These are phyloP conservation scores for Phalanger gymnotis DNA, from an alignment of 2,797 vertebrate genomes.

Conservation along the genomic window DNA sequence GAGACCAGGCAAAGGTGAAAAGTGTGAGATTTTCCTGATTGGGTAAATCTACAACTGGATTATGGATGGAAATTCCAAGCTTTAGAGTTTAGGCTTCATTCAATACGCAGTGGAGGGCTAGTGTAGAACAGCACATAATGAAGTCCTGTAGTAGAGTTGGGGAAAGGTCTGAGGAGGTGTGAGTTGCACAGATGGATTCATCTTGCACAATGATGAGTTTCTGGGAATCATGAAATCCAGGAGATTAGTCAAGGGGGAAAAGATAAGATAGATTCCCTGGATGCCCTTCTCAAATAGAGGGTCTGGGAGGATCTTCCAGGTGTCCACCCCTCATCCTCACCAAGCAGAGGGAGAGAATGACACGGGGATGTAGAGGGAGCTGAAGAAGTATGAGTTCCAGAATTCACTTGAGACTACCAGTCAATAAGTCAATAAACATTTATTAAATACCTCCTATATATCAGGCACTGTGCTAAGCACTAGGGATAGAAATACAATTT, in stretches of 20 bases:
- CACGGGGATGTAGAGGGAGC: too few species aligned
- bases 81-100: neutral
- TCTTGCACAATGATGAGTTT: neutral
- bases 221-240: neutral
- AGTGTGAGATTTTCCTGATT: neutral
- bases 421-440: too few species aligned
- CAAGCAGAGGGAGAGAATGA: neutral
- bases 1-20: neutral
- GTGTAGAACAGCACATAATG: neutral
- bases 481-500: neutral
- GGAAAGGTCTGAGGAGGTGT: neutral
- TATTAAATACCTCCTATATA: too few species aligned
- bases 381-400: too few species aligned
- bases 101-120: neutral
- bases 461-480: too few species aligned
- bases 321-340: neutral
- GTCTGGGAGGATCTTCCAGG: neutral
- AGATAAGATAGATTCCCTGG: neutral
- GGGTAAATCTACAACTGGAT: neutral
- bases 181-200: neutral
- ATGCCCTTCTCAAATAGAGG: neutral
- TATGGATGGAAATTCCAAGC: neutral
- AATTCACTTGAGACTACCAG: too few species aligned
- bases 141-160: neutral
- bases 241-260: neutral